Evolutionary conservation across 2,113 vertebrate species (phyloP).

Genomic region (Neodon shergylaensis): DNA sequence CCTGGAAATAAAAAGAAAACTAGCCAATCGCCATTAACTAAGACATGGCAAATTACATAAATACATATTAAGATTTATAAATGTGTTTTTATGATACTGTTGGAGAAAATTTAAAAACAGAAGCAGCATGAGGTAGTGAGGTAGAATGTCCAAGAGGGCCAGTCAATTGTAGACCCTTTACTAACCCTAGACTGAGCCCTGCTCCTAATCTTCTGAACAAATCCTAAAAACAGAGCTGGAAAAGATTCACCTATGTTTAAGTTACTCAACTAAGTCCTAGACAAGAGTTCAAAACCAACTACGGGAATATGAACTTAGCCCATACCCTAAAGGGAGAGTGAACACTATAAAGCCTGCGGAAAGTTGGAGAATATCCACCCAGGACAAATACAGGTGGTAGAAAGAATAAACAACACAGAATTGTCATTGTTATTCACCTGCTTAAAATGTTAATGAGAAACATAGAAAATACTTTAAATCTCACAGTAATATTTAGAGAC

Average conservation of each 20-base stretch:
- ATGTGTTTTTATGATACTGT: background rate
- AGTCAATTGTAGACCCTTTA: background rate
- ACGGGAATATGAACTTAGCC: background rate
- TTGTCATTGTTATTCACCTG: background rate
- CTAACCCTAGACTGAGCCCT: background rate
- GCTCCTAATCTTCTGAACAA: background rate
- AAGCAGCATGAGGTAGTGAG: background rate
- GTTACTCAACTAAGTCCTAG: background rate
- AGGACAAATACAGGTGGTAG: background rate
- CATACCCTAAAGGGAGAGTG: background rate
- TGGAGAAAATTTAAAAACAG: background rate
- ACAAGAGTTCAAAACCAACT: background rate
- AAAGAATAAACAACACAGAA: background rate
- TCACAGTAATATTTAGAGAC: background rate
- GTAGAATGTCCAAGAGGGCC: background rate
- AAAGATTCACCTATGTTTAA: background rate
- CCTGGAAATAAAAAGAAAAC: background rate
- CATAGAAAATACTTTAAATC: background rate
- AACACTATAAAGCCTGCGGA: background rate
- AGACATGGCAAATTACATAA: background rate
- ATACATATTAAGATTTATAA: background rate
- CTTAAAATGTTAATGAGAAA: background rate
- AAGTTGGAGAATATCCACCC: background rate
- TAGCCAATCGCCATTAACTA: background rate
- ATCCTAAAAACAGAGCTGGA: background rate